Evolutionary conservation across 2,888 invertebrate species (phyloP), one percentile per base, ranked within the genome.

Genomic region (Schrankia costaestrigalis): DNA sequence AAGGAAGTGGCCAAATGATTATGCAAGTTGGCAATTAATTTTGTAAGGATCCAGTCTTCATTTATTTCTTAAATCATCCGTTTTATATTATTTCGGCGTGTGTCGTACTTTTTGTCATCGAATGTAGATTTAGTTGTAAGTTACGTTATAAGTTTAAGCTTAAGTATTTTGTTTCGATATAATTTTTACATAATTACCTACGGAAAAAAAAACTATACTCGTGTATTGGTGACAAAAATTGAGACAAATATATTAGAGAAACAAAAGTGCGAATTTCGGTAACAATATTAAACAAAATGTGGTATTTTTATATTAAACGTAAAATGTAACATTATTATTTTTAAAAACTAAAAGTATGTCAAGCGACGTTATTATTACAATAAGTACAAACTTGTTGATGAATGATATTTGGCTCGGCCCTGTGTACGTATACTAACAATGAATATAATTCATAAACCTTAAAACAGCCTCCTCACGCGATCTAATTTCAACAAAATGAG

Each of bases 231-330:
- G 51, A 63, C 44, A 60, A 64, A 64, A 64, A 56, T 45, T 49
- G 56, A 68, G 63, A 73, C 56, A 71, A 65, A 63, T 67, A 69
- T 65, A 55, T 56, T 55, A 48, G 56, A 49, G 7, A 59, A 61
- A 69, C 64, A 69, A 75, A 77, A 75, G 69, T 69, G 68, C 69
- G 75, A 78, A 77, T 78, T 81, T 76, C 58, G 72, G 63, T 64
- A 73, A 70, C 66, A 72, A 76, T 76, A 75, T 78, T 77, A 44
- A 41, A 63, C 58, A 63, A 59, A 71, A 69, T 61, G 64, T 73
- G 65, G 82, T 86, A 86, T 86, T 86, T 86, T 86, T 86, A 71
- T 86, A 86, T 28, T 71, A 68, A 72, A 70, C 67, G 63, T 69
- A 67, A 66, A n/a, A 65, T 63, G 64, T 46, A 51, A 51, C 48